These are phyloP conservation scores for Philaenus spumarius DNA, from an alignment of 1,140 invertebrate genomes.

Conservation along the genomic window DNA sequence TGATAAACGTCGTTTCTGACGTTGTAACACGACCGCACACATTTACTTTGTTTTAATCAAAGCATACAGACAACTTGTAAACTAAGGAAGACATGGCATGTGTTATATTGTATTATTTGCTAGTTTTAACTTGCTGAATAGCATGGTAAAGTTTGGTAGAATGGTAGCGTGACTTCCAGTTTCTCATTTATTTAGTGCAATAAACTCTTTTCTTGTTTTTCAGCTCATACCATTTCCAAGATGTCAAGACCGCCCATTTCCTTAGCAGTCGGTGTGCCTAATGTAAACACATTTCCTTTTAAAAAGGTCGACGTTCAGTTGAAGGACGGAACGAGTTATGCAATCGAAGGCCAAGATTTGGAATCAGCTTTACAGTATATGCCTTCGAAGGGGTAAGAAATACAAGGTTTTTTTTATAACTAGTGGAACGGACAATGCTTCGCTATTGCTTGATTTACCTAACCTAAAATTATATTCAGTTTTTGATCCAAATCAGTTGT, in stretches of 20 bases:
- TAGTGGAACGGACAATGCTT: too few relatives aligned
- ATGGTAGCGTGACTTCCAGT: neutral
- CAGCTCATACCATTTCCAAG: conserved; percentile 57
- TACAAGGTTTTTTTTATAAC: too few relatives aligned
- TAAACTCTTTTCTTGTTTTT: too few relatives aligned
- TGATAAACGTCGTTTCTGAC: too few relatives aligned
- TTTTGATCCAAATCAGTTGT: too few relatives aligned
- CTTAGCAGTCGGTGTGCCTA: conserved; percentile 70
- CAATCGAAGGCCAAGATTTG: conserved; percentile 51
- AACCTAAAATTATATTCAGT: too few relatives aligned
- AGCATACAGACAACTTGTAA: too few relatives aligned
- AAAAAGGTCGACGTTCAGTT: conserved; percentile 53
- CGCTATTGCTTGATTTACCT: too few relatives aligned
- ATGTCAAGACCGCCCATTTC: conserved; percentile 59
- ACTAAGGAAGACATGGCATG: too few relatives aligned
- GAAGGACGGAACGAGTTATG: conserved; percentile 49
- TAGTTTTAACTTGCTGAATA: neutral
- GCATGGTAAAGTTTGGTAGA: too few relatives aligned
- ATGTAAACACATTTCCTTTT: conserved; percentile 68
- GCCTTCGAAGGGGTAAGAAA: conserved; percentile 61
- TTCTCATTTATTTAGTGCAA: conserved; percentile 21
- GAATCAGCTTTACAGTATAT: conserved; percentile 62
- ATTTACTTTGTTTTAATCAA: too few relatives aligned
- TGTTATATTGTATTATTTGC: neutral
- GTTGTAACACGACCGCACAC: too few relatives aligned